Conservation (phyloP, 1,140 invertebrate species). For the Brachionus koreanus region DNA sequence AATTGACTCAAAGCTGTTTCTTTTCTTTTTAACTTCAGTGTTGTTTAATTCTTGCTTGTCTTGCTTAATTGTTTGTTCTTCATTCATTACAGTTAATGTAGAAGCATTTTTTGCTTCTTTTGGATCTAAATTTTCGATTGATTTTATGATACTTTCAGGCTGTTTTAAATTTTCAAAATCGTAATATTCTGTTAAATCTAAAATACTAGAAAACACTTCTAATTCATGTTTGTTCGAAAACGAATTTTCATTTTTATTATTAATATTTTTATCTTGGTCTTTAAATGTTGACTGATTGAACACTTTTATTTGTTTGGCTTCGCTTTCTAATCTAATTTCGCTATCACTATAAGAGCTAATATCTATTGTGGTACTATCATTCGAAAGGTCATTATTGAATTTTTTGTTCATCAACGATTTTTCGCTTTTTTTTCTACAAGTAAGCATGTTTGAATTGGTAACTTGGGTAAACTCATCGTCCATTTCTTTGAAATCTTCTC, state of each 20-base stretch:
- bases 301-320: not conserved
- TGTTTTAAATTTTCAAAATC: constrained; percentile 20
- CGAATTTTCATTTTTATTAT: not conserved
- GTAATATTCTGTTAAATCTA: constrained; percentile 10
- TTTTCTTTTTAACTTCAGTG: not conserved
- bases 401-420: not conserved
- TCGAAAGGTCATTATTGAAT: constrained; percentile 14
- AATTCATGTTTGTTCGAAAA: not conserved
- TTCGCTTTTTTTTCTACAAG: not conserved
- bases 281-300: not conserved
- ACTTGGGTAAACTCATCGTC: constrained; percentile 33
- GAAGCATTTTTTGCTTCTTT: not conserved
- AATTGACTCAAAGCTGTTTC: not conserved
- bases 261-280: not conserved
- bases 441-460: not conserved
- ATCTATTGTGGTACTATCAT: not conserved
- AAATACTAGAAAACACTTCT: not conserved
- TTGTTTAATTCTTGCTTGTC: too few relatives aligned
- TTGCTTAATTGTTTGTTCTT: not conserved
- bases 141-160: not conserved
- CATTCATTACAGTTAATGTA: not conserved
- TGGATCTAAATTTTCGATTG: not conserved
- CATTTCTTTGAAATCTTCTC: not conserved
- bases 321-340: not conserved
- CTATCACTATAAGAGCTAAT: not conserved